These are phyloP conservation scores for Okapia johnstoni DNA, from an alignment of 2,113 vertebrate genomes.

Conservation along the genomic window DNA sequence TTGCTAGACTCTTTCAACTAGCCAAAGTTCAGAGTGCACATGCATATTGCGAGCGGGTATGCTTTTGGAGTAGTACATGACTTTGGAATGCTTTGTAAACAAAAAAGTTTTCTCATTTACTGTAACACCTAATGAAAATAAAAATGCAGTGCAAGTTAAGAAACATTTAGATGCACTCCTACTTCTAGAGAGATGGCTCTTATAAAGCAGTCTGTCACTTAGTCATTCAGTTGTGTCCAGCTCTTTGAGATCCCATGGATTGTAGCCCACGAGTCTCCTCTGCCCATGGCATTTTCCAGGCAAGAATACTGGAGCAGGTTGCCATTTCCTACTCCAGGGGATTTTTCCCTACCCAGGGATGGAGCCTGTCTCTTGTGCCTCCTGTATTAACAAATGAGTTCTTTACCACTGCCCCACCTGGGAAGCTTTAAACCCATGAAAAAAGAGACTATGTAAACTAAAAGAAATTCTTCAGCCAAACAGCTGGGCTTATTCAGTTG, in stretches of 20 bases:
- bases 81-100: background rate
- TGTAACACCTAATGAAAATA: background rate
- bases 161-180: background rate
- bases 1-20: background rate
- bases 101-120: background rate
- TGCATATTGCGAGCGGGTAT: accelerated
- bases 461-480: background rate
- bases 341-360: background rate
- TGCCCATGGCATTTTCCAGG: background rate
- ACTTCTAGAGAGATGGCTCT: background rate
- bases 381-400: background rate
- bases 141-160: background rate
- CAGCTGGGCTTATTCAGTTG: background rate
- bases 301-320: background rate
- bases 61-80: background rate
- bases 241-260: background rate
- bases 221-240: accelerated
- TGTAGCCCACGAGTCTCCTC: background rate
- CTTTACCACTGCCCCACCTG: background rate
- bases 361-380: background rate
- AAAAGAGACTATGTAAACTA: background rate
- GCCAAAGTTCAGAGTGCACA: background rate
- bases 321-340: background rate
- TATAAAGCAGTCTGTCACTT: accelerated
- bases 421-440: background rate